phyloP scores from a whole-genome alignment of 2,888 invertebrate genomes.

The Leucophenga maculata region DNA sequence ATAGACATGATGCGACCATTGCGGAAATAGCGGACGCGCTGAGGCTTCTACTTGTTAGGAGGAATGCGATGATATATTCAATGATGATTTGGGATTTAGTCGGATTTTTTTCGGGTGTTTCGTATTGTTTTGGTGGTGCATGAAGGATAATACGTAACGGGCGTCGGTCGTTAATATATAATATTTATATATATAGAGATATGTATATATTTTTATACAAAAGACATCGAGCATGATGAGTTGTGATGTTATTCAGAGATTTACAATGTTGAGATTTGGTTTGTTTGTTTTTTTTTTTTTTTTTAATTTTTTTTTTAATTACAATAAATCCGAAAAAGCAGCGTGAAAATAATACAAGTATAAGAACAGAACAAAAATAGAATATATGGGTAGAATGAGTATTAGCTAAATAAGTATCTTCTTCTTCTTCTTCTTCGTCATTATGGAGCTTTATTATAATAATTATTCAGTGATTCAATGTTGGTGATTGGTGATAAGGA shows the following conservation, averaged over 20 bases:
- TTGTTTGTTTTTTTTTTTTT: conserved; percentile 47
- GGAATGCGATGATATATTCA: not conserved
- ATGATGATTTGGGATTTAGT: conserved; percentile 32
- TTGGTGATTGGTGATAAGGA: conserved; percentile 30
- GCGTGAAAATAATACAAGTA: conserved; percentile 71
- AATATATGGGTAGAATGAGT: conserved; percentile 64
- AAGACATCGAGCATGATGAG: conserved; percentile 33
- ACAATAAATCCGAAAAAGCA: conserved; percentile 73
- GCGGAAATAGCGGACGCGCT: conserved; percentile 88
- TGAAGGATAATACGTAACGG: no score
- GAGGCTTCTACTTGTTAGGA: conserved; percentile 65
- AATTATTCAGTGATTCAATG: conserved; percentile 4
- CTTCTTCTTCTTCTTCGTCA: not conserved
- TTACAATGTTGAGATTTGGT: conserved; percentile 36
- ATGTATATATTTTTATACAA: conserved; percentile 24
- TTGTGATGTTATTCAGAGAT: conserved; percentile 28
- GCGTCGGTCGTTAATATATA: no score
- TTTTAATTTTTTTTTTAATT: conserved; percentile 35
- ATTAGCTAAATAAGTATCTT: conserved; percentile 54
- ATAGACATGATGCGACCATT: conserved; percentile 96
- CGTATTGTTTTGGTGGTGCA: not conserved
- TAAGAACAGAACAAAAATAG: conserved; percentile 68
- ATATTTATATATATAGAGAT: not conserved
- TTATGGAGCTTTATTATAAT: not conserved
- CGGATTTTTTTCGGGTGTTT: conserved; percentile 8